These are phyloP conservation scores for Orchesellides sinensis DNA, from an alignment of 2,888 invertebrate genomes.

Conservation along the genomic window DNA sequence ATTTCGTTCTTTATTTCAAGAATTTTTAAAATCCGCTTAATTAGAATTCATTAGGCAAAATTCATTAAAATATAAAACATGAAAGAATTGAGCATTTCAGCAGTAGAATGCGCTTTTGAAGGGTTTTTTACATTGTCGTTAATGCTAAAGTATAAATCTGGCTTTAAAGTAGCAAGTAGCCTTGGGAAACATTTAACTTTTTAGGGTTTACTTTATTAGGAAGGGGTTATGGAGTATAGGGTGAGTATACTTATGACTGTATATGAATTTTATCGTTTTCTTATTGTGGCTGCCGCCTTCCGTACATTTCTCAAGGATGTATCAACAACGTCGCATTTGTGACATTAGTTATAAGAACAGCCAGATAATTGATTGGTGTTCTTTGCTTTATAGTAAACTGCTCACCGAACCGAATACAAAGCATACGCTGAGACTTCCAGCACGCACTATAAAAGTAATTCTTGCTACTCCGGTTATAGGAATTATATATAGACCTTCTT, in stretches of 20 bases:
- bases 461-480: neutral
- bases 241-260: too few relatives aligned
- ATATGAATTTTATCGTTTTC: too few relatives aligned
- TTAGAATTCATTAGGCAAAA: too few relatives aligned
- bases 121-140: too few relatives aligned
- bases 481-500: neutral
- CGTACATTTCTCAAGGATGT: constrained; percentile 12
- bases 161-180: too few relatives aligned
- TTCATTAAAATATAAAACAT: too few relatives aligned
- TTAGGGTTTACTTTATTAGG: too few relatives aligned
- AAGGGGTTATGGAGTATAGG: too few relatives aligned
- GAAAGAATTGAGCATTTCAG: too few relatives aligned
- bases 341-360: constrained; percentile 16
- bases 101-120: too few relatives aligned
- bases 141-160: too few relatives aligned
- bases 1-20: neutral
- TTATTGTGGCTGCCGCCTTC: too few relatives aligned
- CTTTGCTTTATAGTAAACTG: constrained; percentile 1
- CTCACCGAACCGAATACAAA: constrained; percentile 4
- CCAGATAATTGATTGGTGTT: neutral
- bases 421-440: constrained; percentile 23
- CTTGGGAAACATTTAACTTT: constrained; percentile 2
- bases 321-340: constrained; percentile 22
- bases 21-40: neutral
- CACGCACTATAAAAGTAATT: neutral